Evolutionary conservation across 2,888 invertebrate genomes (phyloP), one percentile per base, ranked within the genome.

Genomic region (Isotomurus palustris): DNA sequence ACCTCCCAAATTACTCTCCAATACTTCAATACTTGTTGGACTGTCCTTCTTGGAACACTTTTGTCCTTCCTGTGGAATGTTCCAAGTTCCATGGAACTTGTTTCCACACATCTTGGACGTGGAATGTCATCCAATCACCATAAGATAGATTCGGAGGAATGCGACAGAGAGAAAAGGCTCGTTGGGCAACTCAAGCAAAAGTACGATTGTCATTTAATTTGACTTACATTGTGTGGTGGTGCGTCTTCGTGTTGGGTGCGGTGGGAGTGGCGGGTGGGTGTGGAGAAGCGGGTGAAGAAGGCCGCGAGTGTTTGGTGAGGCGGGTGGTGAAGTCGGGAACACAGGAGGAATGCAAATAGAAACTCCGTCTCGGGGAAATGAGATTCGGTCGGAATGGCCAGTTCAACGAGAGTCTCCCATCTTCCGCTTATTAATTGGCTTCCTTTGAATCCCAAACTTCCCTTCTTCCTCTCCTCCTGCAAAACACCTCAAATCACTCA

Each of bases 291-390:
- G 21, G 40, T 50, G 41, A 56, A 56, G 40, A 95, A 86, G 75
- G 87, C 86, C 62, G 85, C 85, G 53, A 96, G 82, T 62, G 96
- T 80, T 75, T 92, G 92, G 76, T 94, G 90, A 2, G 95, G 95
- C 73, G 90, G 87, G 72, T 95, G 85, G 78, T 90, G 95, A 56
- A 95, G 83, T 58, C 96, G 82, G 28, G 93, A 91, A 75, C 93
- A 93, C 67, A 96, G 81, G 64, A 96, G 82, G 77, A 95, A 94
- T 65, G 95, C 91, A 78, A 96, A 96, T 62, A 90, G 83, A 79
- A 89, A 95, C 22, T 87, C 84, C 71, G 87, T 83, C 75, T 89
- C 88, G 32, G 91, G 90, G 76, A 87, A 88, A 76, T 90, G 89
- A 71, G 87, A 85, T 53, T 86, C 84, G 29, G 93, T 92, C 29